Evolutionary conservation across 2,888 invertebrate genomes (phyloP), one percentile per base, ranked within the genome.

Genomic region (Eristalis tenax): DNA sequence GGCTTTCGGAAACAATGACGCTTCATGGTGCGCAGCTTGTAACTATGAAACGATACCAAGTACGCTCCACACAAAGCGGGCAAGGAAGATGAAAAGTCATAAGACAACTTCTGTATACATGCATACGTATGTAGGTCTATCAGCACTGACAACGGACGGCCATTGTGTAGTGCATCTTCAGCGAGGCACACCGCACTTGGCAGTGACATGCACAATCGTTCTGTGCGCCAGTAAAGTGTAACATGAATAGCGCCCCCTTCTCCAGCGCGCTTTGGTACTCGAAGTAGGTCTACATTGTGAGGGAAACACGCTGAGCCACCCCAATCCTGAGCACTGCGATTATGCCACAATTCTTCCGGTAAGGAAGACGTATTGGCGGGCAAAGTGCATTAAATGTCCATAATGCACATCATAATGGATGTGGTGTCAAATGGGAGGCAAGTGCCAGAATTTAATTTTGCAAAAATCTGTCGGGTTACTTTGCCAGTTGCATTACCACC

Each of bases 361-460:
- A 23, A 22, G 26, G 8, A 70, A n/a, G 26, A 70, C 26, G 56
- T 70, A 79, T 71, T 64, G 57, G 70, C 57, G n/a, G n/a, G 18
- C 50, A 35, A 38, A 15, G 23, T 35, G 66, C 15, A 73, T 23
- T 56, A 71, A 43, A 43, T n/a, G 8, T 35, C 56, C 28, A 66
- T 26, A 79, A 73, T 73, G 18, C n/a, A n/a, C n/a, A 50, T 6
- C 32, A 6, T 50, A 50, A 50, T 50, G 18, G 43, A 73, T 65
- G 65, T 61, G 35, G 11, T 28, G 56, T 18, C 28, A 69, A 65
- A 57, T 23, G 57, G 18, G 75, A 69, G 75, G 28, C 69, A 75
- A 81, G 64, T 81, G 74, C 40, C 69, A 69, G 57, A 57, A 69
- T 81, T 81, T 69, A 69, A 81, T 69, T 75, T 50, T 77, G 50